A percentile compares a stretch with the other conserved stretches of the same genome.
Evolutionary conservation across 2,113 vertebrate genomes (phyloP).

Genomic region (Nannobrachium achirus): DNA sequence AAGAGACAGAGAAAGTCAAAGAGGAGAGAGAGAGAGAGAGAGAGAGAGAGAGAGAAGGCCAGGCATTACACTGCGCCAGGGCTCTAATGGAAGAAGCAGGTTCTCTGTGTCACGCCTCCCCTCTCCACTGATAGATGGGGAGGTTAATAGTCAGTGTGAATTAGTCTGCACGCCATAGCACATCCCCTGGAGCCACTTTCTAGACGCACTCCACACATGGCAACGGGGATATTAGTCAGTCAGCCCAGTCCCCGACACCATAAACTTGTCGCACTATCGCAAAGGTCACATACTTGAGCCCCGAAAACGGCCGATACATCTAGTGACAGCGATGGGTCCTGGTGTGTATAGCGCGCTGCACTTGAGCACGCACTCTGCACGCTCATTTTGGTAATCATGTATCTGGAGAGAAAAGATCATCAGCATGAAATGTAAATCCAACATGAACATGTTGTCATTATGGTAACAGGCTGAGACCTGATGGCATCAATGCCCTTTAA

Average conservation of each 20-base stretch:
- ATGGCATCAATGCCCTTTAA: neutral
- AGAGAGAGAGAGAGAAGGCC: slow-evolving; percentile 39
- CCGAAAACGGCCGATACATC: too few relatives aligned
- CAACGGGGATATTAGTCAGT: slow-evolving; percentile 25
- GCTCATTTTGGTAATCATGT: too few relatives aligned
- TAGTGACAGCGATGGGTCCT: too few relatives aligned
- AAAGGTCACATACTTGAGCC: too few relatives aligned
- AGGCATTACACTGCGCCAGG: slow-evolving; percentile 54
- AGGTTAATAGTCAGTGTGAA: slow-evolving; percentile 59
- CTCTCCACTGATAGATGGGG: slow-evolving; percentile 66
- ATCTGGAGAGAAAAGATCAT: too few relatives aligned
- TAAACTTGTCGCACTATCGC: neutral
- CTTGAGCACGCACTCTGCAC: too few relatives aligned
- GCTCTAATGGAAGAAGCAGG: slow-evolving; percentile 70
- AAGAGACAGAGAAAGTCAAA: slow-evolving; percentile 9
- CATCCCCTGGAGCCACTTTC: slow-evolving; percentile 39
- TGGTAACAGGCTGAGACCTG: slow-evolving; percentile 13
- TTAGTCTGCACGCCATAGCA: slow-evolving; percentile 36
- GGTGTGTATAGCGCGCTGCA: too few relatives aligned
- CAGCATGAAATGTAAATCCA: neutral
- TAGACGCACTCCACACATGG: slow-evolving; percentile 33
- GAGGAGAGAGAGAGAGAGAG: slow-evolving; percentile 22
- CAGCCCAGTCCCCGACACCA: slow-evolving; percentile 15
- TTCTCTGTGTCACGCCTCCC: slow-evolving; percentile 67
- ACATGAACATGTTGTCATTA: neutral